Conservation (phyloP, 2,113 vertebrate genomes). For the Ictalurus furcatus region DNA sequence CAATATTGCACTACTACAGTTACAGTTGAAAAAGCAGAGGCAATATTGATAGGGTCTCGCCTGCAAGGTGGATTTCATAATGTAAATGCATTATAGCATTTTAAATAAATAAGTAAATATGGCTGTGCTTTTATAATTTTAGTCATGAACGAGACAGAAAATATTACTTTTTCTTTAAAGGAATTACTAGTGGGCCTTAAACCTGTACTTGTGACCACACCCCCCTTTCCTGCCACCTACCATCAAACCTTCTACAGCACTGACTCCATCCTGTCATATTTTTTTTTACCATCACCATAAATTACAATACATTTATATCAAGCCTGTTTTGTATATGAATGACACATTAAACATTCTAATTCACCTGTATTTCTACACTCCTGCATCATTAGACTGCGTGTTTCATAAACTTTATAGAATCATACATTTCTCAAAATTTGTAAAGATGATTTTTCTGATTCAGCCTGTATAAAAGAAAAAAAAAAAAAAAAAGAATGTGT, state of each 20-base stretch:
- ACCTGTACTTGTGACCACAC: conserved; percentile 15
- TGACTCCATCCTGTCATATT: conserved; percentile 5
- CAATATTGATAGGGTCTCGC: conserved; percentile 92
- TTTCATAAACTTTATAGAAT: background rate
- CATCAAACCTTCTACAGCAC: background rate
- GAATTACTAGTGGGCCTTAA: background rate
- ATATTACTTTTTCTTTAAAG: background rate
- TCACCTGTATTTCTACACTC: background rate
- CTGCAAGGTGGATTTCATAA: conserved; percentile 69
- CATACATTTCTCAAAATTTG: background rate
- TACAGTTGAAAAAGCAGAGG: conserved; percentile 85
- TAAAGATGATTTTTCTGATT: background rate
- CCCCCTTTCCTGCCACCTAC: background rate
- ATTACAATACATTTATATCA: background rate
- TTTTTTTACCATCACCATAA: background rate
- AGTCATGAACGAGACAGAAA: background rate
- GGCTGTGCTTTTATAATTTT: background rate
- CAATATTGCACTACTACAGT: conserved; percentile 96
- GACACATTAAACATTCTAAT: background rate
- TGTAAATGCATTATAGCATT: conserved; percentile 13
- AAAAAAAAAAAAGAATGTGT: background rate
- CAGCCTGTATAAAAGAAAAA: background rate
- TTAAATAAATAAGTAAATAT: conserved; percentile 9
- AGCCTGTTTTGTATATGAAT: background rate
- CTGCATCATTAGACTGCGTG: background rate